Evolutionary conservation across 2,797 vertebrate genomes (phyloP).

Genomic region (Psittacula derbiana): DNA sequence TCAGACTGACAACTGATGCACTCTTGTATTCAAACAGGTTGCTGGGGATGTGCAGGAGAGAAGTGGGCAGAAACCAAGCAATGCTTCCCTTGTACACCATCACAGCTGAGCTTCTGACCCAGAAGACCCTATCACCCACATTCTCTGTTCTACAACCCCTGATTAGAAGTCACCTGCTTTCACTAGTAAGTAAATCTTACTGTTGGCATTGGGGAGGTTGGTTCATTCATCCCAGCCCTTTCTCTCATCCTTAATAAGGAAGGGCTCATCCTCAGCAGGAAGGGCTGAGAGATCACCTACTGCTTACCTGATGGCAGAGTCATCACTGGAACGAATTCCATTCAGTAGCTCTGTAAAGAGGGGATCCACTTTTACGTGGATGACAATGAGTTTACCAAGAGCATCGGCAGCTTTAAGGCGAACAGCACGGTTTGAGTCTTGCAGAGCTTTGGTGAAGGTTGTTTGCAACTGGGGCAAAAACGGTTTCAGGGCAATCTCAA

Average conservation of each 20-base stretch:
- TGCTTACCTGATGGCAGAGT: slow-evolving; percentile 90
- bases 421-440: slow-evolving; percentile 92
- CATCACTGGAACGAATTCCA: slow-evolving; percentile 90
- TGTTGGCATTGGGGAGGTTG: background rate
- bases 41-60: background rate
- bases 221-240: background rate
- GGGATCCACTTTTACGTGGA: slow-evolving; percentile 95
- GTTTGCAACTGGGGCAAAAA: slow-evolving; percentile 98
- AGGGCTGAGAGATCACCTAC: background rate
- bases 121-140: background rate
- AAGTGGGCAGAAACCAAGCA: background rate
- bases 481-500: slow-evolving; percentile 95
- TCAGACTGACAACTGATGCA: background rate
- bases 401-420: slow-evolving; percentile 93
- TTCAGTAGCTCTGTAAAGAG: slow-evolving; percentile 93
- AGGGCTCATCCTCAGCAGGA: background rate
- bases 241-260: background rate
- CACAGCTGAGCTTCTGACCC: background rate
- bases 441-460: slow-evolving; percentile 96
- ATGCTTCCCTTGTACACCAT: background rate
- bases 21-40: background rate
- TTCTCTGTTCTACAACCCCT: background rate
- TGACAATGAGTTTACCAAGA: slow-evolving; percentile 92
- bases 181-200: background rate
- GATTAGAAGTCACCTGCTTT: background rate